Base-by-base conservation (phyloP, 2,113 vertebrate genomes). In the Pleuronectes platessa region DNA sequence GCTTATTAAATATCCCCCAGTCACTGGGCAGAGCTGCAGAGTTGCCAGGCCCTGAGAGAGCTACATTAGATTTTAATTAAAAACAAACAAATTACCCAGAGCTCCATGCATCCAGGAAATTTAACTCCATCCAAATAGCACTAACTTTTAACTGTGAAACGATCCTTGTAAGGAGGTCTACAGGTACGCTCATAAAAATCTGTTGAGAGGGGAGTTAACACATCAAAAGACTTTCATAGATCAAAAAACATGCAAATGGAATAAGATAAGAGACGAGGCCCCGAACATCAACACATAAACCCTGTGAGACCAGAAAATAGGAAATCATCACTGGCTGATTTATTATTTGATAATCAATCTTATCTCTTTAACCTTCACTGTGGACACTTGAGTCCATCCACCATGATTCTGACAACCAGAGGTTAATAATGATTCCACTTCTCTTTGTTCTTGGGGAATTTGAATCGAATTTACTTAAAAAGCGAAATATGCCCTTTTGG, bases 61-160 rank as follows among this genome's bases (percentile, higher is more conserved):
- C 88, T 76, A 91, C 87, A 90, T 89, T 93, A 87, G 85, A 93
- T 90, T 92, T 93, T 91, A 92, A 93, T 93, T 93, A 92, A 93
- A 93, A 92, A 91, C 87, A 92, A 93, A 92, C 90, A 92, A 93
- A 91, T 91, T 89, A 92, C 90, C 81, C 78, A 75, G 76, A 87
- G 84, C 88, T 79, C 86, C 77, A 85, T 78, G 83, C 76, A 87
- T 87, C 81, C 83, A 88, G 84, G 85, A 90, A 86, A 88, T 92
- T 86, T 81, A 70, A 76, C 88, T 90, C 79, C 79, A 75, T 86
- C 75, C 66, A 89, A 82, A 77, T 65, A 74, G 61, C 70, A 76
- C 55, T 31, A 87, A 88, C 82, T 81, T 88, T 90, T 83, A 86
- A 87, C 61, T 71, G 76, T 74, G 45, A 42, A 89, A 73, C 62